These are phyloP conservation scores for Pseudorhiza aurosa DNA, from an alignment of 30 jellyfish, hydroid and myxozoan genomes.

Conservation along the genomic window DNA sequence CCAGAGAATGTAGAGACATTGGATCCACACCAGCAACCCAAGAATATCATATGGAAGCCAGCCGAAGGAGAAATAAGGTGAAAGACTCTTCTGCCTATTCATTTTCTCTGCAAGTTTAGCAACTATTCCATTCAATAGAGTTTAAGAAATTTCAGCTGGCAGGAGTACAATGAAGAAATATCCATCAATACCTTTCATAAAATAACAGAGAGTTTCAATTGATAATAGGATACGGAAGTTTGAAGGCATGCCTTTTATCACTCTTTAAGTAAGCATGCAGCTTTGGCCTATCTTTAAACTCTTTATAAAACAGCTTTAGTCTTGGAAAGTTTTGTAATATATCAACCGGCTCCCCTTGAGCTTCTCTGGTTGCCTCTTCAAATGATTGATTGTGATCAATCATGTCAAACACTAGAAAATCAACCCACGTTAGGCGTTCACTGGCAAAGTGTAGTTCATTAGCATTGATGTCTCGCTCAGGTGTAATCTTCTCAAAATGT, in stretches of 20 bases:
- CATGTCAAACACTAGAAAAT: constrained; percentile 75
- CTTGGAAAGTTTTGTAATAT: constrained; percentile 60
- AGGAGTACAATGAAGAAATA: too few species aligned
- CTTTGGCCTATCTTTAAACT: constrained; percentile 56
- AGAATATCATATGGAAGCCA: too few species aligned
- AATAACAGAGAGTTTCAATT: too few species aligned
- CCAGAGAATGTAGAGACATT: too few species aligned
- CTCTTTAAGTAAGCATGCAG: constrained; percentile 55
- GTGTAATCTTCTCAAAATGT: constrained; percentile 76
- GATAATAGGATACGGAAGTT: constrained; percentile 37
- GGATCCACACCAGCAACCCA: too few species aligned
- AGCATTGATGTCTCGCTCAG: constrained; percentile 35
- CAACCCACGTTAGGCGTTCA: constrained; percentile 89
- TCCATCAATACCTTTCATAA: too few species aligned
- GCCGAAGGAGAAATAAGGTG: too few species aligned
- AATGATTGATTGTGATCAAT: constrained; percentile 66
- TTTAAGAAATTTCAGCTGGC: too few species aligned
- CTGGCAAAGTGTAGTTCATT: constrained; percentile 75
- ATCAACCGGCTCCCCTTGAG: constrained; percentile 11
- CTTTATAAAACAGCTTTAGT: constrained; percentile 43
- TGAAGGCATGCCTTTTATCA: constrained; percentile 36
- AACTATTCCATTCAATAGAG: too few species aligned
- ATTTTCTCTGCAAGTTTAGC: too few species aligned
- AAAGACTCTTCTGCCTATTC: too few species aligned
- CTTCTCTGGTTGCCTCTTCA: constrained; percentile 54